Conservation (phyloP, 2,888 invertebrate genomes). For the Pseudanteris insignis region DNA sequence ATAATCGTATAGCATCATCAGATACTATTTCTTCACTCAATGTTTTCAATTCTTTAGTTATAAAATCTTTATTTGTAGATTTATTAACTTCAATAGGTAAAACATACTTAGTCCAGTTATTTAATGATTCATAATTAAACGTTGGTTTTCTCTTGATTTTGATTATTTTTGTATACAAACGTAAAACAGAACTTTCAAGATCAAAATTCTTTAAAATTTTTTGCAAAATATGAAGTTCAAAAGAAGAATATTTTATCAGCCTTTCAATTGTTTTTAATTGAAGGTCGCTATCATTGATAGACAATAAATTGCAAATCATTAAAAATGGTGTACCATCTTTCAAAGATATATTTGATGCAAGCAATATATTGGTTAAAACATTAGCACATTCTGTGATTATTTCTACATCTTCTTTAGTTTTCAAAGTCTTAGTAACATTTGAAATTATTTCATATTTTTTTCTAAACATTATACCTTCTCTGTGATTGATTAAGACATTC, state of each 20-base stretch:
- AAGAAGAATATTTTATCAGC: conserved; percentile 74
- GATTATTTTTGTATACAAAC: conserved; percentile 74
- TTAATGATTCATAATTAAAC: conserved; percentile 71
- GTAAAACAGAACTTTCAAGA: conserved; percentile 68
- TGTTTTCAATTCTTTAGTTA: conserved; percentile 48
- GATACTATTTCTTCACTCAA: conserved; percentile 47
- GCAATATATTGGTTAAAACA: conserved; percentile 53
- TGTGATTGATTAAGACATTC: conserved; percentile 72
- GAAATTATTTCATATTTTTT: conserved; percentile 72
- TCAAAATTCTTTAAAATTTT: conserved; percentile 72
- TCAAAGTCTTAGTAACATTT: conserved; percentile 63
- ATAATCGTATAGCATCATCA: conserved; percentile 50
- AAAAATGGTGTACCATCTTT: conserved; percentile 79
- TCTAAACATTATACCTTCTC: conserved; percentile 73
- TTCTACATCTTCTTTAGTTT: conserved; percentile 44
- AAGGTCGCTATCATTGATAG: conserved; percentile 69
- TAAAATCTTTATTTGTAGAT: conserved; percentile 54
- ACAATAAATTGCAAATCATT: conserved; percentile 74
- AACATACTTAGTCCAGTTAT: conserved; percentile 75
- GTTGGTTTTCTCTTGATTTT: conserved; percentile 74
- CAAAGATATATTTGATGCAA: conserved; percentile 71
- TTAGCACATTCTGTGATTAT: conserved; percentile 50
- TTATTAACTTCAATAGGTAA: conserved; percentile 62
- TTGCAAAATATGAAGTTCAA: conserved; percentile 79
- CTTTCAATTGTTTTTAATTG: conserved; percentile 75